A percentile compares a stretch with the other conserved stretches of the same genome.
Conservation (phyloP, 2,888 invertebrate genomes). For the Tupiocoris notatus region DNA sequence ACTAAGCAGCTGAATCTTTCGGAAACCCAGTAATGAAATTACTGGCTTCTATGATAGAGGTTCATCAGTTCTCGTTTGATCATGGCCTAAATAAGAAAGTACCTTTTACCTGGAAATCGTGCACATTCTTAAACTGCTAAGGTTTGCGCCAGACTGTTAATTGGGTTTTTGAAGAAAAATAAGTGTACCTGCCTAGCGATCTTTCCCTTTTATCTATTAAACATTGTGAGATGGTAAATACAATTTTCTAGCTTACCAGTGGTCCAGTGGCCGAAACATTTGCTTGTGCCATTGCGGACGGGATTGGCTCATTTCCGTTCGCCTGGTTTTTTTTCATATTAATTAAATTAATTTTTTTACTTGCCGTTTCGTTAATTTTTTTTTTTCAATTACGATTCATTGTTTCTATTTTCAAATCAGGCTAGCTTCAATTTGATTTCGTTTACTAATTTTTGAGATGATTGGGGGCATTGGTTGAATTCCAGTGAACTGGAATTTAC, state of each 20-base stretch:
- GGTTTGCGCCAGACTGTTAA: slow-evolving; percentile 1
- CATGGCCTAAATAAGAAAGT: no score
- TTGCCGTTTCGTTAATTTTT: not conserved
- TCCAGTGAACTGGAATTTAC: no score
- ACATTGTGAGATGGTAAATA: not conserved
- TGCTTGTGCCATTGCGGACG: not conserved
- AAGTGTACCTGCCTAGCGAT: slow-evolving; percentile 19
- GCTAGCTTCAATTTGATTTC: not conserved
- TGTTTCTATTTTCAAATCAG: not conserved
- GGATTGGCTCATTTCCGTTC: not conserved
- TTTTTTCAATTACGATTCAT: no score
- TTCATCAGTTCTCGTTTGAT: no score
- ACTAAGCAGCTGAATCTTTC: no score
- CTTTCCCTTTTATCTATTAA: not conserved
- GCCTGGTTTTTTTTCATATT: not conserved
- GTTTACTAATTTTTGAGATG: not conserved
- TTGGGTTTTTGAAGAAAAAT: not conserved
- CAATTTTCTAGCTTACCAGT: not conserved
- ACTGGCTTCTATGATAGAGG: no score
- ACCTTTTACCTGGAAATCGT: no score
- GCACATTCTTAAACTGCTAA: no score
- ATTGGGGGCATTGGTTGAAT: no score
- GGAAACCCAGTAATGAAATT: no score
- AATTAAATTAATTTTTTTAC: not conserved
- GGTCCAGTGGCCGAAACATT: not conserved